Evolutionary conservation across 2,888 invertebrate species (phyloP), one percentile per base, ranked within the genome.

Genomic region (Mantis religiosa): DNA sequence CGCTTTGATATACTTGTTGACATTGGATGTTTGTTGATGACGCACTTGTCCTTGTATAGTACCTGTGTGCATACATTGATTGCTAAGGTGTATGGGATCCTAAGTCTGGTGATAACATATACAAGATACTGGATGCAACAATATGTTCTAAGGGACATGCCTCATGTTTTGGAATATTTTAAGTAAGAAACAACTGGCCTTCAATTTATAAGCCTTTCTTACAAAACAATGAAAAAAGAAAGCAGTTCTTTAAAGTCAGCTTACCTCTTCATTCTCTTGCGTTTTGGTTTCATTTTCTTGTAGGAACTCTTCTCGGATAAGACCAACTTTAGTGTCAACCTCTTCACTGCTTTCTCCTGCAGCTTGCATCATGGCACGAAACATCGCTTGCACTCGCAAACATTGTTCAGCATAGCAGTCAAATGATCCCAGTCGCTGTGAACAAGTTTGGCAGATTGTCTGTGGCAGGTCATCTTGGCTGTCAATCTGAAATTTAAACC

Each of bases 351-450:
- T 87, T 81, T 89, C 47, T 7, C 82, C 28, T 27, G 85, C 28
- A 8, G 90, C 87, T 34, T 87, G 87, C 25, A 82, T 28, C 83
- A 90, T 87, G n/a, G 90, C 88, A 15, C 71, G 71, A 34, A 90
- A 90, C 90, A 91, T 90, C 15, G 84, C 88, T 88, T 91, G 91
- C 12, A 90, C 90, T 54, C 90, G 84, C 82, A 89, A 88, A 87
- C 91, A 91, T 41, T 89, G 89, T 30, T 90, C 88, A 14, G 90
- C 89, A 89, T 90, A 91, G 3, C 87, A 84, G 83, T 91, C 90
- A 88, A 91, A 91, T 47, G 88, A 54, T 14, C 85, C 86, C 25
- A 91, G 83, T 20, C 85, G 87, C 28, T 90, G 89, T 28, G 88
- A 84, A 88, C 91, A 91, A 3, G 88, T 86, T 30, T 89, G 81